Evolutionary conservation across 2,888 invertebrate species (phyloP).

Genomic region (Chloromyia formosa): DNA sequence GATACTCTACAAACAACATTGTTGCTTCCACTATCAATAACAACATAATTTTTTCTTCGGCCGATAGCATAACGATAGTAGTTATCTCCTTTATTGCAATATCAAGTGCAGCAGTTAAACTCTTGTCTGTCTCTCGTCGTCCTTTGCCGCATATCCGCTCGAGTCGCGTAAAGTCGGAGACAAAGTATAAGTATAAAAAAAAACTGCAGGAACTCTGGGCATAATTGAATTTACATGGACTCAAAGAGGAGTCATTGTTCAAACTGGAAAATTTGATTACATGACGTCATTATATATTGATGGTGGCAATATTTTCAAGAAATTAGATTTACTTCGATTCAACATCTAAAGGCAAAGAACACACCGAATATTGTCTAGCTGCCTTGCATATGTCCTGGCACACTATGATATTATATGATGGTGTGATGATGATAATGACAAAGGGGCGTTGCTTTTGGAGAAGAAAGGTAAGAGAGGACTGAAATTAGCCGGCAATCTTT

Average conservation of each 20-base stretch:
- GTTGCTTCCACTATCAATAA: background rate
- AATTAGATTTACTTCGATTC: conserved; percentile 49
- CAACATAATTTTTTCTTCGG: background rate
- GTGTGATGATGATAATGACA: conserved; percentile 25
- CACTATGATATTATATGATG: conserved; percentile 21
- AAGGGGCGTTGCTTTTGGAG: no score
- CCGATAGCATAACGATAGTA: background rate
- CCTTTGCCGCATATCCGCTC: background rate
- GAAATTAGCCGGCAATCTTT: no score
- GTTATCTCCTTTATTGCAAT: background rate
- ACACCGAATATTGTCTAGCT: background rate
- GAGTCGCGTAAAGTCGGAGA: background rate
- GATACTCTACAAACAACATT: background rate
- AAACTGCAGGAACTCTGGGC: conserved; percentile 32
- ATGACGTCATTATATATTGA: conserved; percentile 55
- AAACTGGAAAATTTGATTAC: conserved; percentile 54
- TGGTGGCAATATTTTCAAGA: conserved; percentile 46
- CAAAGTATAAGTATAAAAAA: background rate
- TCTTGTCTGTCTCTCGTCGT: background rate
- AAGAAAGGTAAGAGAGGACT: no score
- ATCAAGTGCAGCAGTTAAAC: no score
- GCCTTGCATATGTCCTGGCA: background rate
- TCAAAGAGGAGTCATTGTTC: conserved; percentile 54
- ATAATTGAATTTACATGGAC: conserved; percentile 54
- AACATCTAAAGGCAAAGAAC: conserved; percentile 45